Conservation (phyloP, 2,797 vertebrate species). For the Babyrousa celebensis region DNA sequence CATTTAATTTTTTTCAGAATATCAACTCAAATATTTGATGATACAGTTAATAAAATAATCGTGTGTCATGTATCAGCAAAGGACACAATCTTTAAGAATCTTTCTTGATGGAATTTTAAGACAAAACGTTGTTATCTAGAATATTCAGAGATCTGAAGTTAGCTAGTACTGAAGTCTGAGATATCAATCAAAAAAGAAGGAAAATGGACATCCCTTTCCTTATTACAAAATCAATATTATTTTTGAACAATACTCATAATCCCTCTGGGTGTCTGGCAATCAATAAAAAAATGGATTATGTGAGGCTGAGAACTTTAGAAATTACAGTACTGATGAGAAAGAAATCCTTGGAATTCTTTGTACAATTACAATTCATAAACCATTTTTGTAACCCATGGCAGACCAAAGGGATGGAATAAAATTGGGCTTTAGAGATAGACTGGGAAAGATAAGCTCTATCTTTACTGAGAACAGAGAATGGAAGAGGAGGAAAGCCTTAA, state of each 20-base stretch:
- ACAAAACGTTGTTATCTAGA: not conserved
- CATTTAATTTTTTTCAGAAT: not conserved
- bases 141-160: not conserved
- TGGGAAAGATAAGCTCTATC: not conserved
- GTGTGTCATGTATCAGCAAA: not conserved
- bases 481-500: not conserved
- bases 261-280: not conserved
- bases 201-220: not conserved
- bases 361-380: not conserved
- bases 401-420: conserved; percentile 38
- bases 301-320: conserved; percentile 20
- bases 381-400: conserved; percentile 11
- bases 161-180: not conserved
- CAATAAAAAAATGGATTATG: not conserved
- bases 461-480: not conserved
- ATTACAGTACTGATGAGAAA: not conserved
- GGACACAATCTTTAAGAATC: not conserved
- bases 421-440: conserved; percentile 1
- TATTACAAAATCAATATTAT: not conserved
- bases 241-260: conserved; percentile 6
- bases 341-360: not conserved
- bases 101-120: not conserved
- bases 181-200: not conserved
- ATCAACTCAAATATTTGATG: conserved; percentile 23
- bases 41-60: conserved; percentile 9